phyloP scores from a whole-genome alignment of 2,888 invertebrate species.

The Melinaea menophilus region DNA sequence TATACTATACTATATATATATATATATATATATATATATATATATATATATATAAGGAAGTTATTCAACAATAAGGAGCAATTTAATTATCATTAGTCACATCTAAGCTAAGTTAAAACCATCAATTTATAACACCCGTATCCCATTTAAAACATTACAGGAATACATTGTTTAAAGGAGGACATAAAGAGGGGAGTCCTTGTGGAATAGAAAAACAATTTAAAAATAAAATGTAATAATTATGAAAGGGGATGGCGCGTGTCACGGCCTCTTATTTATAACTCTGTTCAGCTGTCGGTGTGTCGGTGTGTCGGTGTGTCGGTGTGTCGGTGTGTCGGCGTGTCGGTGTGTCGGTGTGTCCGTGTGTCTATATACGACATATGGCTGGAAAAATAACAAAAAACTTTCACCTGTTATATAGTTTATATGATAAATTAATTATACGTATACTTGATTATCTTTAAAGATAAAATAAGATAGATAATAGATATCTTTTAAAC shows the following conservation, averaged over 20 bases:
- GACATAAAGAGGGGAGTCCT: slow-evolving; percentile 68
- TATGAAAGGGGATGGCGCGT: slow-evolving; percentile 74
- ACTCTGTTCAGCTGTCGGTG: slow-evolving; percentile 67
- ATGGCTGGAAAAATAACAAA: slow-evolving; percentile 47
- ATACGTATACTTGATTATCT: too few species aligned
- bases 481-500: too few species aligned
- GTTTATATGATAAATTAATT: too few species aligned
- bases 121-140: slow-evolving; percentile 77
- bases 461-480: too few species aligned
- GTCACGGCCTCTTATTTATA: slow-evolving; percentile 71
- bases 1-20: too few species aligned
- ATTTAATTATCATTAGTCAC: slow-evolving; percentile 76
- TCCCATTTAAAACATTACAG: slow-evolving; percentile 78
- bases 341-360: slow-evolving; percentile 52
- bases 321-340: slow-evolving; percentile 52
- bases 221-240: slow-evolving; percentile 78
- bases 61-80: slow-evolving; percentile 56
- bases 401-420: slow-evolving; percentile 32
- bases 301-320: slow-evolving; percentile 52
- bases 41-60: slow-evolving; percentile 9
- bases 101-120: slow-evolving; percentile 70
- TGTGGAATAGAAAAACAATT: slow-evolving; percentile 74
- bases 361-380: slow-evolving; percentile 48
- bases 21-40: background rate
- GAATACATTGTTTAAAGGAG: slow-evolving; percentile 67